Conservation (phyloP, 2,888 invertebrate genomes). For the Fragum whitleyi region DNA sequence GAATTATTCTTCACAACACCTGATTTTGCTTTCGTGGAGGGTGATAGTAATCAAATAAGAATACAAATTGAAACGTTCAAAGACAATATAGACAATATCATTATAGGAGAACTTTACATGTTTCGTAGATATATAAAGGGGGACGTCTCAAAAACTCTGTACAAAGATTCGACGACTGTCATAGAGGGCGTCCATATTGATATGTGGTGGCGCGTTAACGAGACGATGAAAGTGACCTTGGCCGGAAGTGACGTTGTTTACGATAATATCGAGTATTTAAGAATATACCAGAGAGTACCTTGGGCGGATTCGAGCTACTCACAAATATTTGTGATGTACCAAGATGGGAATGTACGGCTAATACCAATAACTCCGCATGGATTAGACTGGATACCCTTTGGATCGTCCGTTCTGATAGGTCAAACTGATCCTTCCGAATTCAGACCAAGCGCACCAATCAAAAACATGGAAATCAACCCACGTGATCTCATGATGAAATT, state of each 20-base stretch:
- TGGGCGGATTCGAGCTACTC: constrained; percentile 65
- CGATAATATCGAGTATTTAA: constrained; percentile 61
- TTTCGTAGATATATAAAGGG: constrained; percentile 52
- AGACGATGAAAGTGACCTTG: constrained; percentile 67
- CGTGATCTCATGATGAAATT: constrained; percentile 54
- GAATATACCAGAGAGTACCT: constrained; percentile 66
- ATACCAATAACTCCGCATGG: constrained; percentile 71
- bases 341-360: constrained; percentile 73
- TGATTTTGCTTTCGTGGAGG: constrained; percentile 68
- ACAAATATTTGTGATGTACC: constrained; percentile 74
- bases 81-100: constrained; percentile 10
- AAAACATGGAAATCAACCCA: constrained; percentile 64
- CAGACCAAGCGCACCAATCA: constrained; percentile 68
- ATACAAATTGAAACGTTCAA: constrained; percentile 51
- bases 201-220: constrained; percentile 72
- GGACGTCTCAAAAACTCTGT: constrained; percentile 55
- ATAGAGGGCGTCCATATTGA: constrained; percentile 72
- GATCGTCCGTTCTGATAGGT: constrained; percentile 73
- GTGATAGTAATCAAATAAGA: constrained; percentile 57
- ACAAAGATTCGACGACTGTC: constrained; percentile 57
- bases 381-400: constrained; percentile 76
- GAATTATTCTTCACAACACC: constrained; percentile 55
- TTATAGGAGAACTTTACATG: constrained; percentile 61
- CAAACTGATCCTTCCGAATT: constrained; percentile 56
- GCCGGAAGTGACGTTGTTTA: constrained; percentile 42